Conservation (phyloP, 1,140 invertebrate genomes). For the Lasaia peninsularis region DNA sequence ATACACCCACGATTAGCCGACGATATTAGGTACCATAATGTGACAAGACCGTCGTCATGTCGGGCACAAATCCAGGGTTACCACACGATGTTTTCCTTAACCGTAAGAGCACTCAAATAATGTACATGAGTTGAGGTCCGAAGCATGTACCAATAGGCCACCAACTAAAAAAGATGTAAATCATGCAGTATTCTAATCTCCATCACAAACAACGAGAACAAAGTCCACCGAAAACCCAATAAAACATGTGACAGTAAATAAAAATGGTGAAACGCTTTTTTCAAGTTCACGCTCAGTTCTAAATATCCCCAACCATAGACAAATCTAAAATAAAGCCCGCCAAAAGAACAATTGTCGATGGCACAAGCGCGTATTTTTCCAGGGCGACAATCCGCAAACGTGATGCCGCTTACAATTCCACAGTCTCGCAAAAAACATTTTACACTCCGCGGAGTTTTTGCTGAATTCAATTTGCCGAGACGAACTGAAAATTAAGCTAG, state of each 20-base stretch:
- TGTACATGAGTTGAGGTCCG: no score
- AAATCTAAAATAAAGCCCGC: slow-evolving; percentile 12
- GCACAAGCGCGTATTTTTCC: slow-evolving; percentile 12
- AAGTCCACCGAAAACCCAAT: neutral
- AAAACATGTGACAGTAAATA: neutral
- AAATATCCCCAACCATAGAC: neutral
- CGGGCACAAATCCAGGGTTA: no score
- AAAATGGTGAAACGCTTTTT: neutral
- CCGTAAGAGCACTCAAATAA: no score
- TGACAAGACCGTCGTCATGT: no score
- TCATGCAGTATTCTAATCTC: no score
- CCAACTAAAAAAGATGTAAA: no score
- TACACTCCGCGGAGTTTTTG: slow-evolving; percentile 24
- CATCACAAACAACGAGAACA: neutral
- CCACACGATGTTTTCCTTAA: no score
- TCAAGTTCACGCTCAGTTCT: slow-evolving; percentile 1
- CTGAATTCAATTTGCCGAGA: slow-evolving; percentile 25
- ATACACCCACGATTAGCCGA: no score
- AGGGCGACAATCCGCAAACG: slow-evolving; percentile 21
- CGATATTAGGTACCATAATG: no score
- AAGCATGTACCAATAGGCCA: no score
- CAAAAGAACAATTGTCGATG: slow-evolving; percentile 14
- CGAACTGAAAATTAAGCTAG: slow-evolving; percentile 19
- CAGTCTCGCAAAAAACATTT: slow-evolving; percentile 30
- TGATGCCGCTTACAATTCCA: slow-evolving; percentile 30